Evolutionary conservation across 2,113 vertebrate species (phyloP).

Genomic region (Cyanocitta stelleri): DNA sequence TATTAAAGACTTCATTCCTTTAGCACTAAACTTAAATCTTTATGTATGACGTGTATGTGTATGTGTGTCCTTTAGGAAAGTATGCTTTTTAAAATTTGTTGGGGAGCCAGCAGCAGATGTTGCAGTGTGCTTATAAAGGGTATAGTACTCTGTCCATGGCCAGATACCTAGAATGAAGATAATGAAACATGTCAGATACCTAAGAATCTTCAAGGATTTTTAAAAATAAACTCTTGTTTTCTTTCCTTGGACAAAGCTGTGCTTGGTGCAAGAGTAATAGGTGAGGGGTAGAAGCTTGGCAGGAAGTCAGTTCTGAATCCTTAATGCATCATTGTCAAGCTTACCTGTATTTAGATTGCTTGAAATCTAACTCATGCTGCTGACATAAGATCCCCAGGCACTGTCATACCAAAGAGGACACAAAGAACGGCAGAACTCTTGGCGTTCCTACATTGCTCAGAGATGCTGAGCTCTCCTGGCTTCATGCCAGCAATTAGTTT

Average conservation of each 20-base stretch:
- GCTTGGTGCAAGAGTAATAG: not conserved
- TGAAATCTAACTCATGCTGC: not conserved
- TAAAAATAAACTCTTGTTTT: not conserved
- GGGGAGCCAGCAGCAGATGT: not conserved
- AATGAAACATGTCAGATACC: not conserved
- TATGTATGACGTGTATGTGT: not conserved
- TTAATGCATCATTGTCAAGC: not conserved
- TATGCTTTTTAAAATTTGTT: not conserved
- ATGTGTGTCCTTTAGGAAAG: not conserved
- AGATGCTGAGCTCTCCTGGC: not conserved
- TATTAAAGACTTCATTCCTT: not conserved
- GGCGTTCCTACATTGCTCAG: rapidly evolving
- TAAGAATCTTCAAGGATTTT: not conserved
- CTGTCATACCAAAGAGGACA: not conserved
- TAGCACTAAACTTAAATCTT: not conserved
- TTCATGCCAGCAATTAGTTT: not conserved
- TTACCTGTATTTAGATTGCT: not conserved
- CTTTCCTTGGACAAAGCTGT: not conserved
- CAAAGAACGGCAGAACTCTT: not conserved
- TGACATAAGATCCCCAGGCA: not conserved
- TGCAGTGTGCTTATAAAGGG: not conserved
- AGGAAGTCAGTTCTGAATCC: not conserved
- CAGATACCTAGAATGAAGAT: not conserved
- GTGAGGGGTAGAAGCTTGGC: not conserved
- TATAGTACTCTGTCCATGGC: not conserved